Evolutionary conservation across 2,113 vertebrate genomes (phyloP).

Genomic region (Eptesicus fuscus): DNA sequence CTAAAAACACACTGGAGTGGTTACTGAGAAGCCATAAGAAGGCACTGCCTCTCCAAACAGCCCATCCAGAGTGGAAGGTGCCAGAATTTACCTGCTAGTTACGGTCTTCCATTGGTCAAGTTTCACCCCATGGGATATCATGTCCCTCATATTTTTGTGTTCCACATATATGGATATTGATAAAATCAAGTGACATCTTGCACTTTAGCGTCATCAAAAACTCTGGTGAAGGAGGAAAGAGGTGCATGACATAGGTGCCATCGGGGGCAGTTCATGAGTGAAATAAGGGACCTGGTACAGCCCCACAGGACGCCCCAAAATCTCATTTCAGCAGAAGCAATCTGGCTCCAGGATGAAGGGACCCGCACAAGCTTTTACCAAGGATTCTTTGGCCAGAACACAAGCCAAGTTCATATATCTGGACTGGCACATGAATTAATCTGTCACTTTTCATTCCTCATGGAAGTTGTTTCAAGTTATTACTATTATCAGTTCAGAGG

Average conservation of each 20-base stretch:
- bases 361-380: background rate
- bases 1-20: background rate
- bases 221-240: background rate
- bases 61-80: background rate
- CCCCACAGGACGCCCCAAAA: fast-evolving
- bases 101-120: background rate
- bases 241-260: fast-evolving
- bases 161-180: background rate
- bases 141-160: background rate
- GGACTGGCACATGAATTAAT: background rate
- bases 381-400: background rate
- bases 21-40: background rate
- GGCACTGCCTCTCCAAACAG: background rate
- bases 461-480: background rate
- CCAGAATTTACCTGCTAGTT: background rate
- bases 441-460: background rate
- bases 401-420: background rate
- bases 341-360: background rate
- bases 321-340: background rate
- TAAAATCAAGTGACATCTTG: background rate
- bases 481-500: background rate
- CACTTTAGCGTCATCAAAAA: background rate
- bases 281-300: background rate
- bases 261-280: background rate
- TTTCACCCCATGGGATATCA: background rate